Evolutionary conservation across 2,797 vertebrate species (phyloP).

Genomic region (Ambastaia sidthimunki): DNA sequence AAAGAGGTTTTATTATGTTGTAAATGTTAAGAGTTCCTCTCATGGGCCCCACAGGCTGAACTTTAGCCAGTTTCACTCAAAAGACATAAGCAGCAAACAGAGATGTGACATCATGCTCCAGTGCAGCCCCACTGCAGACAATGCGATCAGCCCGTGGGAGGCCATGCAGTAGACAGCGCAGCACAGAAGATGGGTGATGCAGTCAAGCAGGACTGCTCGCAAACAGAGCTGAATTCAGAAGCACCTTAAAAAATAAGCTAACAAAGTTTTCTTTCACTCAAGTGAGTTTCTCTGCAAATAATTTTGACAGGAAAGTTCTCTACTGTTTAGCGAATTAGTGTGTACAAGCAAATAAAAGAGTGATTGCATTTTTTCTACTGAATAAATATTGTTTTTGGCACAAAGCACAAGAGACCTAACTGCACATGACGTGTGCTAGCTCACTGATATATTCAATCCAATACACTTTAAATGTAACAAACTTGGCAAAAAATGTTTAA

Average conservation of each 20-base stretch:
- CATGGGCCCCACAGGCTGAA: slow-evolving; percentile 16
- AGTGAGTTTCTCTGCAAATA: too few relatives aligned
- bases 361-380: neutral
- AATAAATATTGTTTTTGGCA: neutral
- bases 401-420: too few relatives aligned
- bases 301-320: too few relatives aligned
- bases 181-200: slow-evolving; percentile 68
- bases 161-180: slow-evolving; percentile 64
- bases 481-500: too few relatives aligned
- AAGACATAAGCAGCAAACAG: slow-evolving; percentile 38
- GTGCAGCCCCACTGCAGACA: slow-evolving; percentile 51
- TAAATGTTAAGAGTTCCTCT: slow-evolving; percentile 5
- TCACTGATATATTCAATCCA: slow-evolving; percentile 20
- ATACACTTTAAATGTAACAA: slow-evolving; percentile 5
- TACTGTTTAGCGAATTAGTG: neutral
- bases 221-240: neutral
- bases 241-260: neutral
- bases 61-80: slow-evolving; percentile 2
- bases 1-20: neutral
- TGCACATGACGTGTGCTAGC: neutral
- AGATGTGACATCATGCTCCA: slow-evolving; percentile 58
- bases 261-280: too few relatives aligned
- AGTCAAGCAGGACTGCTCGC: slow-evolving; percentile 41
- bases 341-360: neutral
- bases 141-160: neutral